These are phyloP conservation scores for Hippocampus mohnikei DNA, from an alignment of 2,113 vertebrate genomes.

Conservation along the genomic window DNA sequence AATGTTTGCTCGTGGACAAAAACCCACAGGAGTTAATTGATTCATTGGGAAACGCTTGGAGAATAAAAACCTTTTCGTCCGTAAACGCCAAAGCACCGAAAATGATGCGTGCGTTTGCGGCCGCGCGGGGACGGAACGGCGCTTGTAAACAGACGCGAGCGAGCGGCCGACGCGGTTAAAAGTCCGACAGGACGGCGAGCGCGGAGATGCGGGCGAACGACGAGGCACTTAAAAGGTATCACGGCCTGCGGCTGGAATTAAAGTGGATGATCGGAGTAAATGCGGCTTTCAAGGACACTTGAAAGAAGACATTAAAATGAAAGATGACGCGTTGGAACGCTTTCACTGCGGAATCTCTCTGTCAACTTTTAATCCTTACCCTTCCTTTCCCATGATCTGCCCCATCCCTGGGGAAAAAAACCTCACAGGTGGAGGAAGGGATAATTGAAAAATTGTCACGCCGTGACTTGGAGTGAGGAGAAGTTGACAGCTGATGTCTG, in stretches of 20 bases:
- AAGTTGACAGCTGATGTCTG: constrained; percentile 21
- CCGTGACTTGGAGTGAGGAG: constrained; percentile 44
- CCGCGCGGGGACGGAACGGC: neutral
- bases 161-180: neutral
- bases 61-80: neutral
- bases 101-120: neutral
- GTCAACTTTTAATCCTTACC: constrained; percentile 42
- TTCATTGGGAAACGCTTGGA: neutral
- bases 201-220: constrained; percentile 3
- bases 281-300: constrained; percentile 66
- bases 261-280: constrained; percentile 45
- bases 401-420: constrained; percentile 39
- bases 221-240: constrained; percentile 36
- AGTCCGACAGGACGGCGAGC: neutral
- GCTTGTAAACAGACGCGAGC: neutral
- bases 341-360: constrained; percentile 61
- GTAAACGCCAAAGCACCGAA: neutral
- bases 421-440: constrained; percentile 49
- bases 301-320: constrained; percentile 72
- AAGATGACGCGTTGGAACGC: constrained; percentile 65
- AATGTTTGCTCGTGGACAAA: neutral
- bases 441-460: constrained; percentile 64
- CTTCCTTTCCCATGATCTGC: neutral
- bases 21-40: neutral
- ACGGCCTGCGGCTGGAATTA: constrained; percentile 25